Base-by-base conservation (phyloP, 2,888 invertebrate genomes). In the Hanleya hanleyi region DNA sequence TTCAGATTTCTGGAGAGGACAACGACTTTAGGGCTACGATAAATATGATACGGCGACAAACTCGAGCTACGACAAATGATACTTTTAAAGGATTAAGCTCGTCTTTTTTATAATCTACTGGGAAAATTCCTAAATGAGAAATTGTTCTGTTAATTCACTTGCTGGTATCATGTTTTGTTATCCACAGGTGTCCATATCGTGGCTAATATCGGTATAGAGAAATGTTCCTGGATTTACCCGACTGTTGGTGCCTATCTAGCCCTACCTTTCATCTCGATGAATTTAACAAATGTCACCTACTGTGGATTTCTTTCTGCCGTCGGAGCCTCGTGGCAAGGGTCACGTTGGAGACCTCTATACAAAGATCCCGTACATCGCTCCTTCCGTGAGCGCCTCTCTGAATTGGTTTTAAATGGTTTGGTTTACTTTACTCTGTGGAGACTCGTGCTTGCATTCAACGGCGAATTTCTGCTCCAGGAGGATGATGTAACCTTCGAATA, bases 401-500 rank as follows among this genome's bases (percentile, higher is more conserved):
- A 93, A 3, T 89, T 97, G 29, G 89, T 92, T 0, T 69, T 93
- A 0, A 95, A 94, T 77, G 91, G 93, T n/a, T 81, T 95, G 3
- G 65, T 93, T 0, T 97, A 96, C 88, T 86, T 94, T 1, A 93
- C 93, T 0, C 87, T 97, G 3, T 95, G 96, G 95, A 92, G 93
- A 64, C 94, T 95, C 71, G 96, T 95, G 85, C 91, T 97, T 29
- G 96, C 95, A 89, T 97, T 96, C 91, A 96, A 97, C 70, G 82
- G 81, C 7, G 71, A 73, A 0, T 70, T 88, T 26, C 86, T 82
- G 69, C 95, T 95, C 0, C 82, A 84, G n/a, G 94, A 95, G 76
- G 97, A 97, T 77, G 95, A 95, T 87, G 94, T 97, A 18, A 96
- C 96, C 37, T 92, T 97, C 1, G 94, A 96, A 75, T 97, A 97